Conservation (phyloP, 2,797 vertebrate species). For the Aselliscus stoliczkanus region DNA sequence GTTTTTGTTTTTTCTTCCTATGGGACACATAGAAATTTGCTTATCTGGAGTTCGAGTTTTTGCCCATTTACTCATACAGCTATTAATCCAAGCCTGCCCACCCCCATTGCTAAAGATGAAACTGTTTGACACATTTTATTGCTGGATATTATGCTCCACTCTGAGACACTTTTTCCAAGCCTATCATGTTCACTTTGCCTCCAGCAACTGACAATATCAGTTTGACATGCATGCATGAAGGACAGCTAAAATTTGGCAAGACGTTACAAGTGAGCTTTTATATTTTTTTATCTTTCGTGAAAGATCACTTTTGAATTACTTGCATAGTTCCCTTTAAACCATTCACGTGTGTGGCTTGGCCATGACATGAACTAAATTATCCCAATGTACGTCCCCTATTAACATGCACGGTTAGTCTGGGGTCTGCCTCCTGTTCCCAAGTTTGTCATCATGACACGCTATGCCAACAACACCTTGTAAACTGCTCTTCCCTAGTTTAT, state of each 20-base stretch:
- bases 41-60: constrained; percentile 14
- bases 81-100: constrained; percentile 26
- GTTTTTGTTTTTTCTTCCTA: not conserved
- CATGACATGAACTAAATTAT: not conserved
- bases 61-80: constrained; percentile 27
- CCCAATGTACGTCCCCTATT: too few species aligned
- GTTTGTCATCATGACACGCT: not conserved
- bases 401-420: not conserved
- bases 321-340: not conserved
- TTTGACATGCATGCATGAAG: not conserved
- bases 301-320: not conserved
- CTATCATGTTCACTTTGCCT: not conserved
- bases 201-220: not conserved
- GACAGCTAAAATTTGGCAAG: constrained; percentile 65
- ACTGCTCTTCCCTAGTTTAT: not conserved
- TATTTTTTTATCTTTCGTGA: not conserved
- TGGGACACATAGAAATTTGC: not conserved
- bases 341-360: not conserved
- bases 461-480: not conserved
- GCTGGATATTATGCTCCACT: not conserved
- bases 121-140: constrained; percentile 19
- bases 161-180: not conserved
- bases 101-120: not conserved
- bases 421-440: not conserved
- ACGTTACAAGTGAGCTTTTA: constrained; percentile 60